phyloP scores from a whole-genome alignment of 2,888 invertebrate genomes.

The Neoascia interrupta region DNA sequence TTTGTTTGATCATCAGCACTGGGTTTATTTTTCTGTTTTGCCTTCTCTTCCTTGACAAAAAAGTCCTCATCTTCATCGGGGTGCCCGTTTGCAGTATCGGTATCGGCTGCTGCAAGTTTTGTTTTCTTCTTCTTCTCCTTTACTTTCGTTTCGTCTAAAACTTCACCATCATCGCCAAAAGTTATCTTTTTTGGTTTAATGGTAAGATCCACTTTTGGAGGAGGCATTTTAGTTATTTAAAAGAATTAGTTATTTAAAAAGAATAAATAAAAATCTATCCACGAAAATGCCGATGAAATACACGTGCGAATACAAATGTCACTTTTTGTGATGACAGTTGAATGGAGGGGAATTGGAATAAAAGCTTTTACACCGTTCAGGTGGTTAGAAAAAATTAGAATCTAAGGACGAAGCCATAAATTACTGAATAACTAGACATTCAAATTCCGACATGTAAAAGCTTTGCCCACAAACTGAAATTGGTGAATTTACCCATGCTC shows the following conservation, averaged over 20 bases:
- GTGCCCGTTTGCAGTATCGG: conserved; percentile 3
- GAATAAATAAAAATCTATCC: conserved; percentile 16
- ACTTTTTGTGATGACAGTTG: conserved; percentile 56
- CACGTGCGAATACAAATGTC: conserved; percentile 61
- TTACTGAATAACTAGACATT: too few species aligned
- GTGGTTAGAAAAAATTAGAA: too few species aligned
- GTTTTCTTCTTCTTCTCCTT: conserved; percentile 57
- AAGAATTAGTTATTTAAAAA: not conserved
- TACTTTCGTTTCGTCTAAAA: conserved; percentile 71
- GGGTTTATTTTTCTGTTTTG: conserved; percentile 64
- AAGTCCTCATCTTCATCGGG: conserved; percentile 70
- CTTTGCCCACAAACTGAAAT: too few species aligned
- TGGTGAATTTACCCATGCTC: too few species aligned
- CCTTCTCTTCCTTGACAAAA: conserved; percentile 70
- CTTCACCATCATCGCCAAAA: conserved; percentile 73
- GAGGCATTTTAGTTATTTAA: conserved; percentile 38
- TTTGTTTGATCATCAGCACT: conserved; percentile 73
- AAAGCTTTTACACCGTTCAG: conserved; percentile 33
- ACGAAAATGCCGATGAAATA: conserved; percentile 18
- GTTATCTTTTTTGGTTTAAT: conserved; percentile 74
- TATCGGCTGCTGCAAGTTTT: conserved; percentile 40
- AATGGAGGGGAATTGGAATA: conserved; percentile 1
- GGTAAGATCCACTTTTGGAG: conserved; percentile 41
- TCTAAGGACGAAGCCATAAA: too few species aligned
- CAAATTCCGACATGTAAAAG: too few species aligned